Conservation (phyloP, 2,113 vertebrate genomes). For the Melospiza melodia region DNA sequence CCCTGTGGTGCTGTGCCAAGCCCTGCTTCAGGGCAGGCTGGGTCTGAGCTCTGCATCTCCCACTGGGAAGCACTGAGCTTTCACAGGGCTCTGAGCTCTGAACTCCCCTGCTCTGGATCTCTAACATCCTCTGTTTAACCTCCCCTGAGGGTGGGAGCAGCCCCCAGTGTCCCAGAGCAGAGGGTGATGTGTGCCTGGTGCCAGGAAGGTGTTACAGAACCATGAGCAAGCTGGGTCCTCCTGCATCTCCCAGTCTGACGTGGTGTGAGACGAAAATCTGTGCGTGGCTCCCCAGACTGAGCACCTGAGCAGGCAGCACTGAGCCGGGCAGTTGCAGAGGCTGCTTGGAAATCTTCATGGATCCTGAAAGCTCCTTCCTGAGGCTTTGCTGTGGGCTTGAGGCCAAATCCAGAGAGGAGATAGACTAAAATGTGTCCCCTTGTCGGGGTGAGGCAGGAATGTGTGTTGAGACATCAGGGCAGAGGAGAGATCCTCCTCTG, state of each 20-base stretch:
- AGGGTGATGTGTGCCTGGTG: accelerated
- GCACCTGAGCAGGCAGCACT: not conserved
- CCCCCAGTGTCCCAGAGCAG: not conserved
- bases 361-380: not conserved
- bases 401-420: accelerated
- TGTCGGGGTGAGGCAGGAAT: accelerated
- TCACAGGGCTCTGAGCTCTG: not conserved
- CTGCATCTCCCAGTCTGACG: not conserved
- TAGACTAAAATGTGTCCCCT: not conserved
- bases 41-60: not conserved
- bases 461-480: not conserved
- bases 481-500: not conserved
- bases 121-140: not conserved
- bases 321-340: not conserved
- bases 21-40: not conserved
- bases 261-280: not conserved
- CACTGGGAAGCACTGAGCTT: not conserved
- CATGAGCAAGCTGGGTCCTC: not conserved
- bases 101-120: not conserved
- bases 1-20: accelerated
- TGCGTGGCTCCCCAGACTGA: not conserved
- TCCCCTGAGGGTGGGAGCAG: not conserved
- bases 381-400: not conserved
- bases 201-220: not conserved
- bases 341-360: not conserved